Evolutionary conservation across 2,113 vertebrate genomes (phyloP).

Genomic region (Chunga burmeisteri): DNA sequence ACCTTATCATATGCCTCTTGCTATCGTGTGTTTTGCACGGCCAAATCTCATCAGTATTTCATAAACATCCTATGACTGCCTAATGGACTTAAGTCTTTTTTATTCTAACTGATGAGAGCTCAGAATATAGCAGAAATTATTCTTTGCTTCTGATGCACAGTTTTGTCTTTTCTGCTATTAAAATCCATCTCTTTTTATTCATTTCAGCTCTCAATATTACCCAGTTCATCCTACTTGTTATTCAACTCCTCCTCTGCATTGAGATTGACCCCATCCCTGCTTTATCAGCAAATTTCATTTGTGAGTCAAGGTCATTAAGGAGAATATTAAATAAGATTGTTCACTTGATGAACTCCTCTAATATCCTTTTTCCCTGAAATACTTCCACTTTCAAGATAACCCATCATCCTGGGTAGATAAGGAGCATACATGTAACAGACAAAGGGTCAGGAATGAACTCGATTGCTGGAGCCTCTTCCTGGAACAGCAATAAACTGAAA

Average conservation of each 20-base stretch:
- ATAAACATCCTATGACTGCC: not conserved
- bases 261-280: constrained; percentile 34
- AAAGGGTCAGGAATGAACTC: not conserved
- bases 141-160: not conserved
- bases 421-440: not conserved
- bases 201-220: not conserved
- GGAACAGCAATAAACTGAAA: not conserved
- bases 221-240: constrained; percentile 8
- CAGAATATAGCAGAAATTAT: not conserved
- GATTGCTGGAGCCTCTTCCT: not conserved
- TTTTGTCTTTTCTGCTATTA: constrained; percentile 40
- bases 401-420: not conserved
- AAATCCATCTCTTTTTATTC: constrained; percentile 19
- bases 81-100: not conserved
- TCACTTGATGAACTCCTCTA: constrained; percentile 49
- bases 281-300: constrained; percentile 30
- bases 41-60: constrained; percentile 9
- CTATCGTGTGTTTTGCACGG: not conserved
- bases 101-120: not conserved
- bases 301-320: constrained; percentile 32
- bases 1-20: not conserved
- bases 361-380: constrained; percentile 39
- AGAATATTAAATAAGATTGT: constrained; percentile 51
- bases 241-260: constrained; percentile 3
- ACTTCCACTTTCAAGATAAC: constrained; percentile 21